Base-by-base conservation (phyloP, 2,797 vertebrate species). In the Poeciliopsis paucimaculata region DNA sequence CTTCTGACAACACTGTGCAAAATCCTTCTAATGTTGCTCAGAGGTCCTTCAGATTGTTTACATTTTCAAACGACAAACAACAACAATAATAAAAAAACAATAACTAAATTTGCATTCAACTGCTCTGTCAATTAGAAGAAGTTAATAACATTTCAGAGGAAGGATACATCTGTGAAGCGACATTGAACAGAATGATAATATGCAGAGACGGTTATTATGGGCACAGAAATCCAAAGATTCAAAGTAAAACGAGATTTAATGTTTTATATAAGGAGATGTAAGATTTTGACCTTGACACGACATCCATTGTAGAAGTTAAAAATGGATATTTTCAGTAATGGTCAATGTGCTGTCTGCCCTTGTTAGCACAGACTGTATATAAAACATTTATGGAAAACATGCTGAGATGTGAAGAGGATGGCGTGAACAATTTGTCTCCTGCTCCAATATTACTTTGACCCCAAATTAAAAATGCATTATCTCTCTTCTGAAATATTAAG, bases 81-180 rank as follows among this genome's bases (percentile, higher is more conserved):
- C 1, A 51, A 10, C 1, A 49, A 51, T 8, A 51, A 49, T 7
- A 0, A 13, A 13, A 45, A 83, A 64, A 78, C 2, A 77, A 53
- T 72, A 79, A 83, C 23, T 41, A 20, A 36, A 82, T 85, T 84
- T 86, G 62, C 72, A 88, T 85, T 84, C 76, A 73, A 84, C 57
- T 72, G 26, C n/a, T 28, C 36, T 81, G 76, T 72, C 73, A 77
- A 82, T 87, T 39, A 76, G 84, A 31, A 60, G 73, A 55, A 3
- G 49, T 51, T 26, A 9, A 9, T 9, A 23, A 51, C 49, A 51
- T 20, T 51, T 51, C n/a, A 49, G 71, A 31, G 16, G 31, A 15
- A 20, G 18, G 45, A 49, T 34, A 23, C 23, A 1, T 28, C 3
- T 28, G 12, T 60, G 31, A 5, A 60, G 31, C 8, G 60, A 77